Evolutionary conservation across 2,797 vertebrate species (phyloP), one percentile per base, ranked within the genome.

Genomic region (Rhyacichthys aspro): DNA sequence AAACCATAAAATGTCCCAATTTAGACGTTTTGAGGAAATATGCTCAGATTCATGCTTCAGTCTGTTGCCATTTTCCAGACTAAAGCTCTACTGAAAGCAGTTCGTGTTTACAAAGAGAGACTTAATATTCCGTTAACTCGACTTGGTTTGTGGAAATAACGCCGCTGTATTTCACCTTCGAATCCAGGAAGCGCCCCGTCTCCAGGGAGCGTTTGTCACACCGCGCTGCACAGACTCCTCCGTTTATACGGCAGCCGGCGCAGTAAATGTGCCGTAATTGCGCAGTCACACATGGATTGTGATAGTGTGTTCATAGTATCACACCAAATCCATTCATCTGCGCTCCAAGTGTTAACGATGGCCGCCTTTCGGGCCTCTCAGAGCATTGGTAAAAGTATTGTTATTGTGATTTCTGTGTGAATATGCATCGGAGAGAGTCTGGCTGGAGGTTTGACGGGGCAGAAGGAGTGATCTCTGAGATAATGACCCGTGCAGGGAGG

Each of bases 221-320:
- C 73, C 54, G 28, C 62, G 9, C 63, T 61, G 74, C 79, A 70
- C 70, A 63, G 76, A 70, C 61, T 45, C 55, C 61, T 57, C 49
- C 55, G 79, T 87, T 85, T 74, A 74, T 82, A 67, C 86, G 71
- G 80, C 88, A 88, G 88, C 88, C 86, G 87, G 80, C 84, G 84
- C 79, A 54, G 74, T 80, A 73, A 83, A 86, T 77, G 81, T 81
- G 80, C 70, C 71, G 82, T 87, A 85, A 87, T 86, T 84, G 78
- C 87, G 81, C 70, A 74, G 79, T 85, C 83, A 68, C 83, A 86
- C 88, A 74, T 83, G 76, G 68, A 81, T 74, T 53, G 17, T 72
- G 67, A 28, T 28, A 6, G 74, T 78, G 77, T 55, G 79, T 79
- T 83, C 61, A 36, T 72, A 60, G 66, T 68, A 79, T 88, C 86